Evolutionary conservation across 2,113 vertebrate genomes (phyloP).

Genomic region (Dasypus novemcinctus): DNA sequence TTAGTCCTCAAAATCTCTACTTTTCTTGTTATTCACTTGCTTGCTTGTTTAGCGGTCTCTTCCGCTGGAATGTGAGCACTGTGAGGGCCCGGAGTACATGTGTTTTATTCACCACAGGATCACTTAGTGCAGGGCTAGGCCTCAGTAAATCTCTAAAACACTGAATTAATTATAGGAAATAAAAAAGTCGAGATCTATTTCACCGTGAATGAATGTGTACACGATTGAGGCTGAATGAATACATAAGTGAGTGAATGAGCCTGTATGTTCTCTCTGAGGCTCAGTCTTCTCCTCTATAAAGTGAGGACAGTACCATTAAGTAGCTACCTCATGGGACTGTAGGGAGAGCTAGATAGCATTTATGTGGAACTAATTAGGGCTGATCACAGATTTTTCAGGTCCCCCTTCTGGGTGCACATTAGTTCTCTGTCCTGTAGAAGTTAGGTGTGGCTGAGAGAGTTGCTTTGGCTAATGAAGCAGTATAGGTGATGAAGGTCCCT

Average conservation of each 20-base stretch:
- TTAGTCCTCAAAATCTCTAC: neutral
- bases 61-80: accelerated
- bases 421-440: neutral
- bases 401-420: neutral
- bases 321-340: too few relatives aligned
- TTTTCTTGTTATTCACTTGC: neutral
- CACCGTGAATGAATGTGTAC: neutral
- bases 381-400: neutral
- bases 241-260: accelerated
- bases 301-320: too few relatives aligned
- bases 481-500: neutral
- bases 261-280: accelerated
- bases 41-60: neutral
- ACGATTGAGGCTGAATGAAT: neutral
- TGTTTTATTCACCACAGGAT: neutral
- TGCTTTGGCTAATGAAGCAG: neutral
- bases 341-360: neutral
- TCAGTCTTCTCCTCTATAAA: neutral
- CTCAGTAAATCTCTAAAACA: neutral
- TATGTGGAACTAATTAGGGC: neutral
- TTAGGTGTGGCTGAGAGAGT: neutral
- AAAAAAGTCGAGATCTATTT: neutral
- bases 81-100: too few relatives aligned
- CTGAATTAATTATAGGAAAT: neutral
- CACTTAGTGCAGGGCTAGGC: neutral